Conservation (phyloP, 1,140 invertebrate genomes). For the Lepidurus apus region DNA sequence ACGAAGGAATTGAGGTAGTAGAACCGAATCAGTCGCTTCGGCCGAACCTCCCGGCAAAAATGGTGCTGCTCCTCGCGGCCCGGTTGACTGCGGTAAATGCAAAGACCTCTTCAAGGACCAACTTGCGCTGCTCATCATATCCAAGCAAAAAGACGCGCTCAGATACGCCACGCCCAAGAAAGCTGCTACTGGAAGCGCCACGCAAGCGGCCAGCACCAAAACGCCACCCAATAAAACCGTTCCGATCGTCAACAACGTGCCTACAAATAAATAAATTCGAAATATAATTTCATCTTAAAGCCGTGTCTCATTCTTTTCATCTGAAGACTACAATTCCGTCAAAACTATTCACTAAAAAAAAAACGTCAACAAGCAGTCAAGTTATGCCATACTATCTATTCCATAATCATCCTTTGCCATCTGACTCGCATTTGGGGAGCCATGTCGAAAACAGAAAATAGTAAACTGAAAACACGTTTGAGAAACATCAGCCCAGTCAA, state of each 20-base stretch:
- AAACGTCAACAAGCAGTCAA: too few species aligned
- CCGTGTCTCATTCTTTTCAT: too few species aligned
- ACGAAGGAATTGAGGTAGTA: conserved; percentile 13
- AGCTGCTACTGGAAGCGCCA: conserved; percentile 28
- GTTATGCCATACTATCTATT: too few species aligned
- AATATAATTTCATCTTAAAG: too few species aligned
- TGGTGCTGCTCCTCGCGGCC: background rate
- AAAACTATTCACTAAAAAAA: too few species aligned
- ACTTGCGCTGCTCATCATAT: background rate
- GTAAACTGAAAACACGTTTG: too few species aligned
- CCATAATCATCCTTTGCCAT: too few species aligned
- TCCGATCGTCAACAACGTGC: conserved; percentile 21
- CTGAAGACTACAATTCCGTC: too few species aligned
- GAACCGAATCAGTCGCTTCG: background rate
- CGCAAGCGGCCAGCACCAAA: conserved; percentile 19
- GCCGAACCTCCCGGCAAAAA: background rate
- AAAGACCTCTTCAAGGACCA: conserved; percentile 21
- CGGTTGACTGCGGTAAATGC: background rate
- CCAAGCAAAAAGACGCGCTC: conserved; percentile 22
- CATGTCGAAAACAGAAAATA: too few species aligned
- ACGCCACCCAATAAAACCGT: conserved; percentile 18
- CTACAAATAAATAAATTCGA: background rate
- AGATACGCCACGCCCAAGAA: conserved; percentile 27
- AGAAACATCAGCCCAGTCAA: too few species aligned
- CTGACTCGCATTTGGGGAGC: too few species aligned